phyloP scores from a whole-genome alignment of 1,140 invertebrate species.

The Drosophila nebulosa region DNA sequence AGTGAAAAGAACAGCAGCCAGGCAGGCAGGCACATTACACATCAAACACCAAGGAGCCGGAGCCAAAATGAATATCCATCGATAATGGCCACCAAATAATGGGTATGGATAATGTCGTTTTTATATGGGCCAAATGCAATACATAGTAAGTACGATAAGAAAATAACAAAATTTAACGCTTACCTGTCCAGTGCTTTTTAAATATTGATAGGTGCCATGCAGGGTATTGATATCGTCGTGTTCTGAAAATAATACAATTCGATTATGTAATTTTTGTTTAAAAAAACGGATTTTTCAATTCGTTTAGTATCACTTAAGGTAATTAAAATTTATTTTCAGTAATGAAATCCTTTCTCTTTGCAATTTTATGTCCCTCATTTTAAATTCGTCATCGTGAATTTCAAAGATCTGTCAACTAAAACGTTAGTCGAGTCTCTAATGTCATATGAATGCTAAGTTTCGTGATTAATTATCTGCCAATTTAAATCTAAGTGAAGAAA shows the following conservation, averaged over 20 bases:
- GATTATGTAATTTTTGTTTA: too few relatives aligned
- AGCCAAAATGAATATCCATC: conserved; percentile 21
- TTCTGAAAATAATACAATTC: conserved; percentile 49
- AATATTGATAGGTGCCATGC: conserved; percentile 76
- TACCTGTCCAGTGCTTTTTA: conserved; percentile 80
- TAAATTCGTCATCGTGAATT: too few relatives aligned
- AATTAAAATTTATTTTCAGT: too few relatives aligned
- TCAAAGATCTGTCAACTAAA: too few relatives aligned
- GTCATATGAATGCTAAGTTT: too few relatives aligned
- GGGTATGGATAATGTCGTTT: conserved; percentile 55
- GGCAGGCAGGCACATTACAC: conserved; percentile 12
- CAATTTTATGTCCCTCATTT: too few relatives aligned
- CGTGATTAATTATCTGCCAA: too few relatives aligned
- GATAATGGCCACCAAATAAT: conserved; percentile 52
- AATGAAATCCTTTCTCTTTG: too few relatives aligned
- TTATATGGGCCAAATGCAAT: conserved; percentile 32
- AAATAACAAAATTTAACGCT: conserved; percentile 15
- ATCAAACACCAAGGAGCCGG: conserved; percentile 72
- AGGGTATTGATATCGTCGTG: conserved; percentile 75
- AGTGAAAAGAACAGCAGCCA: conserved; percentile 13
- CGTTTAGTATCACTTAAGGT: too few relatives aligned
- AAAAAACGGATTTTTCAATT: too few relatives aligned
- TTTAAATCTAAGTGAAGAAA: too few relatives aligned
- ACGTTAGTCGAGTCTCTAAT: too few relatives aligned
- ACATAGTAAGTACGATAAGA: conserved; percentile 2